These are phyloP conservation scores for Opisthograptis luteolata DNA, from an alignment of 2,888 invertebrate genomes.

Conservation along the genomic window DNA sequence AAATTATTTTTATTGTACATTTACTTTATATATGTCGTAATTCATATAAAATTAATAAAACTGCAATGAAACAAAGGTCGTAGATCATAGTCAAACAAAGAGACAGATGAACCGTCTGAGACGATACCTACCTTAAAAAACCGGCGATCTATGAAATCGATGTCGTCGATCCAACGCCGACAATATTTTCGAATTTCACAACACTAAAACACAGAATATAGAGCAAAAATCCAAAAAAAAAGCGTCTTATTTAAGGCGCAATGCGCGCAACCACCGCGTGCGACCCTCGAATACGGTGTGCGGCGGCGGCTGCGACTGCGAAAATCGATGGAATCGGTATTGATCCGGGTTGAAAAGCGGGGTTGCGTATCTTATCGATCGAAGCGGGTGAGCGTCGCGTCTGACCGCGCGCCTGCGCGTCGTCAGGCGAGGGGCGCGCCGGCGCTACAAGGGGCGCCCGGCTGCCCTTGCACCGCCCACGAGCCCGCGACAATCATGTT, in stretches of 20 bases:
- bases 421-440: constrained; percentile 50
- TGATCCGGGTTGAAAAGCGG: constrained; percentile 88
- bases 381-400: constrained; percentile 61
- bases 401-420: constrained; percentile 69
- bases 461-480: constrained; percentile 45
- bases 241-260: constrained; percentile 34
- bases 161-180: constrained; percentile 2
- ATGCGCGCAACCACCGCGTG: constrained; percentile 81
- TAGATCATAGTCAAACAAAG: not conserved
- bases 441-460: constrained; percentile 50
- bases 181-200: constrained; percentile 9
- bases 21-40: too few relatives aligned
- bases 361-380: constrained; percentile 91
- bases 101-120: not conserved
- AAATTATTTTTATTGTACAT: too few relatives aligned
- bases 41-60: too few relatives aligned
- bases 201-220: constrained; percentile 2
- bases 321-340: constrained; percentile 91
- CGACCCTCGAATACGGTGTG: constrained; percentile 77
- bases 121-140: constrained; percentile 8
- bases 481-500: constrained; percentile 62
- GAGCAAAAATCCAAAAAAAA: constrained; percentile 2
- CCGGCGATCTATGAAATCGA: constrained; percentile 17
- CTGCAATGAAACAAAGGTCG: not conserved
- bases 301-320: constrained; percentile 86